Conservation (phyloP, 2,113 vertebrate genomes). For the Boulengeromyrus knoepffleri region DNA sequence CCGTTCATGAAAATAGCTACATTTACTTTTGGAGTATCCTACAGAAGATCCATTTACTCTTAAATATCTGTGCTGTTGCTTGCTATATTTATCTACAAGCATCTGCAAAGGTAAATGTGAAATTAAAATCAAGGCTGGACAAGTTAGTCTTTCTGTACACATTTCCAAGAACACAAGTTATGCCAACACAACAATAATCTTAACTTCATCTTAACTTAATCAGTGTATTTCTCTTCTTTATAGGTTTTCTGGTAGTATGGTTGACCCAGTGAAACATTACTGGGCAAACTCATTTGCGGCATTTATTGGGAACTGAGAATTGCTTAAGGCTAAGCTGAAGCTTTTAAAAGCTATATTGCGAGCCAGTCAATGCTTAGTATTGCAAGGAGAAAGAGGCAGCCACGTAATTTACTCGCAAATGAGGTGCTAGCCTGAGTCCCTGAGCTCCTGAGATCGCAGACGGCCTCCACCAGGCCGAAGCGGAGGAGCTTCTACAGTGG, state of each 20-base stretch:
- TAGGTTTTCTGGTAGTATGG: neutral
- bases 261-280: neutral
- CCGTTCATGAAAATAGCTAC: neutral
- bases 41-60: neutral
- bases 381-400: neutral
- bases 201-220: neutral
- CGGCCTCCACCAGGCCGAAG: conserved; percentile 1
- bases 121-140: neutral
- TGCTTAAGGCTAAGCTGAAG: neutral
- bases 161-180: neutral
- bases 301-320: neutral
- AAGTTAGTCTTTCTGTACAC: neutral
- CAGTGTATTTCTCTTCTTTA: neutral
- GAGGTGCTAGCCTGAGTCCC: conserved; percentile 16
- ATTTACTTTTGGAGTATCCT: neutral
- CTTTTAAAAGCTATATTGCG: neutral
- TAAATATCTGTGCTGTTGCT: neutral
- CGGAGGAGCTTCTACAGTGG: conserved; percentile 6
- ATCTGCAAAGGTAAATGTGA: neutral
- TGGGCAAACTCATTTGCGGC: neutral
- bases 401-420: conserved; percentile 19
- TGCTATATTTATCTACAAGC: neutral
- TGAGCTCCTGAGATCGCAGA: conserved; percentile 17
- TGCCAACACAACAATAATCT: neutral
- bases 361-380: conserved; percentile 21